Percentiles rank a stretch among this genome's conserved stretches.
Evolutionary conservation across 2,113 vertebrate species (phyloP).

Genomic region (Miniopterus natalensis): DNA sequence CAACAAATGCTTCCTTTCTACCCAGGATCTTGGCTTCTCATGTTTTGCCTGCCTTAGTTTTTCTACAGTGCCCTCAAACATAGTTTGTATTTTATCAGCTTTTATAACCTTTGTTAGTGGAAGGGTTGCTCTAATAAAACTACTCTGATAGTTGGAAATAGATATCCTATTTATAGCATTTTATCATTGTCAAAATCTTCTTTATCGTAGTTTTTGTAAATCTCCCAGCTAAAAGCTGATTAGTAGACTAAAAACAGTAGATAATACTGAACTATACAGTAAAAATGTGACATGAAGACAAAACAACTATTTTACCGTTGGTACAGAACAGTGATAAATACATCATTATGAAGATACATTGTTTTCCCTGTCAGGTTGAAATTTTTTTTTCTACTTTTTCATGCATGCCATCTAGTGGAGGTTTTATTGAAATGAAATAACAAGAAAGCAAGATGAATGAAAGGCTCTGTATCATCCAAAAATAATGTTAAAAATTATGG

Average conservation of each 20-base stretch:
- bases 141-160: background rate
- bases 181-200: constrained; percentile 9
- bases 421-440: constrained; percentile 63
- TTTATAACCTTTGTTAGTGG: background rate
- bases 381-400: constrained; percentile 68
- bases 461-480: background rate
- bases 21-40: background rate
- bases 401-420: constrained; percentile 81
- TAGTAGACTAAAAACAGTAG: constrained; percentile 30
- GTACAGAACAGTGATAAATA: constrained; percentile 10
- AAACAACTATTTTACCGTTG: background rate
- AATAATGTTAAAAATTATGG: background rate
- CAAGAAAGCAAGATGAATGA: constrained; percentile 26
- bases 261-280: background rate
- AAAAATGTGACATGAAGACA: constrained; percentile 41
- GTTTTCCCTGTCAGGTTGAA: background rate
- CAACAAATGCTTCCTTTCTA: constrained; percentile 9
- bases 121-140: constrained; percentile 42
- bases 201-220: constrained; percentile 48
- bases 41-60: background rate
- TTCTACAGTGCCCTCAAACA: background rate
- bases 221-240: background rate
- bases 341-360: background rate
- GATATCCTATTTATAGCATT: background rate
- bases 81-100: constrained; percentile 34